Evolutionary conservation across 2,888 invertebrate genomes (phyloP).

Genomic region (Octodonta nipae): DNA sequence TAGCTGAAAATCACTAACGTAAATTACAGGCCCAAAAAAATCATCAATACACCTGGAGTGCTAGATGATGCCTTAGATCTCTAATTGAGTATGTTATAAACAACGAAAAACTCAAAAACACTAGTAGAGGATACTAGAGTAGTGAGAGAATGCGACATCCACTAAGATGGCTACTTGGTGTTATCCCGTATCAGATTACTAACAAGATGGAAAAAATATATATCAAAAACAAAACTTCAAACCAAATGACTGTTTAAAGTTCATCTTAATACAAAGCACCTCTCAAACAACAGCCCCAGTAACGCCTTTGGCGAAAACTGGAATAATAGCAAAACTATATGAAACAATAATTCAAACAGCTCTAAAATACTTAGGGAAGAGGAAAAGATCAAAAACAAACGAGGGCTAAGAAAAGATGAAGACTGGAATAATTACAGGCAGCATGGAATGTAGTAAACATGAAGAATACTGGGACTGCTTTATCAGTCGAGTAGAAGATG

Average conservation of each 20-base stretch:
- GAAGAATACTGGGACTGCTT: too few relatives aligned
- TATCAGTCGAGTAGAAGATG: too few relatives aligned
- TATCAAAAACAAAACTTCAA: not conserved
- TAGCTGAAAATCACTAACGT: not conserved
- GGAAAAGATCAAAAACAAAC: constrained; percentile 7
- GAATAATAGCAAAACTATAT: too few relatives aligned
- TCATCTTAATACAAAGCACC: not conserved
- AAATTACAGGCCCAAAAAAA: not conserved
- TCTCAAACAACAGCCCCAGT: not conserved
- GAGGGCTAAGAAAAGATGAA: not conserved
- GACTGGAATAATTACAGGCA: constrained; percentile 1
- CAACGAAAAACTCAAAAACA: constrained; percentile 1
- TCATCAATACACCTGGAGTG: constrained; percentile 1
- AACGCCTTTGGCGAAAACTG: not conserved
- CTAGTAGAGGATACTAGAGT: constrained; percentile 1
- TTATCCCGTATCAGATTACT: not conserved
- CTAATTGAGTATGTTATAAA: constrained; percentile 1
- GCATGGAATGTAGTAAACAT: too few relatives aligned
- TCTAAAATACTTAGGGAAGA: constrained; percentile 3
- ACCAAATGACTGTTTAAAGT: constrained; percentile 1
- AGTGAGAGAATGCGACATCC: constrained; percentile 1
- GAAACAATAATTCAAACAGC: constrained; percentile 1
- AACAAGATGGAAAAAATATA: constrained; percentile 1
- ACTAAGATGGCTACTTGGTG: not conserved
- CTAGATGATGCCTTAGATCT: not conserved